Conservation (phyloP, 2,888 invertebrate genomes). For the Nomada fabriciana region DNA sequence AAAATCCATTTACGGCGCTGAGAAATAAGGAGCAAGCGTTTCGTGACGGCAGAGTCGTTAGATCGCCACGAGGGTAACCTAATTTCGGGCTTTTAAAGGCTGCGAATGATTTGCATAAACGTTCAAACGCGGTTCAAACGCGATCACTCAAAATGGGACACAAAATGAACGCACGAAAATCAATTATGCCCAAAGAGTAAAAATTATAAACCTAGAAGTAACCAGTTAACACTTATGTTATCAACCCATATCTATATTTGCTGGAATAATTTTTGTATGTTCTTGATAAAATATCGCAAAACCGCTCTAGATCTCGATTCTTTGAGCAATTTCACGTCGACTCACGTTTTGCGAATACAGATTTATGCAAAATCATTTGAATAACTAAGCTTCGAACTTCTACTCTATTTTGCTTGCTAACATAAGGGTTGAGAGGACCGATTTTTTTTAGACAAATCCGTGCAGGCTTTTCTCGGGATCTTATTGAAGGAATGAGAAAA, state of each 20-base stretch:
- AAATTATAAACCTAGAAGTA: neutral
- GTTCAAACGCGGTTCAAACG: conserved; percentile 29
- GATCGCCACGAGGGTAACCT: conserved; percentile 49
- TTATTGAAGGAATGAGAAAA: neutral
- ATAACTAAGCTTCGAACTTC: no score
- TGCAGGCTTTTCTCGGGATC: neutral
- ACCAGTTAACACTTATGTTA: no score
- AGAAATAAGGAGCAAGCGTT: conserved; percentile 50
- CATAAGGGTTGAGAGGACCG: no score
- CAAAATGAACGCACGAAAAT: neutral
- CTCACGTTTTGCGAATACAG: no score
- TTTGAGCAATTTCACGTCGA: no score
- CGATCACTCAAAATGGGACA: conserved; percentile 16
- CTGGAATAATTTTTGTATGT: no score
- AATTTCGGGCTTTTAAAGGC: conserved; percentile 47
- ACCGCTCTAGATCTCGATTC: no score
- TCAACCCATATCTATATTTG: no score
- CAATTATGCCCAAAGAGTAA: neutral
- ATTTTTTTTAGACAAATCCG: neutral
- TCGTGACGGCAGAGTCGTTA: conserved; percentile 52
- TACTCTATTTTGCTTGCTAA: no score
- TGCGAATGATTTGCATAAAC: conserved; percentile 49
- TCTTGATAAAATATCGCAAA: no score
- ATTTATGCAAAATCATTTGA: no score
- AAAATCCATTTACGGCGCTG: conserved; percentile 35